Conservation (phyloP, 2,113 vertebrate species). For the Antigone vipio region DNA sequence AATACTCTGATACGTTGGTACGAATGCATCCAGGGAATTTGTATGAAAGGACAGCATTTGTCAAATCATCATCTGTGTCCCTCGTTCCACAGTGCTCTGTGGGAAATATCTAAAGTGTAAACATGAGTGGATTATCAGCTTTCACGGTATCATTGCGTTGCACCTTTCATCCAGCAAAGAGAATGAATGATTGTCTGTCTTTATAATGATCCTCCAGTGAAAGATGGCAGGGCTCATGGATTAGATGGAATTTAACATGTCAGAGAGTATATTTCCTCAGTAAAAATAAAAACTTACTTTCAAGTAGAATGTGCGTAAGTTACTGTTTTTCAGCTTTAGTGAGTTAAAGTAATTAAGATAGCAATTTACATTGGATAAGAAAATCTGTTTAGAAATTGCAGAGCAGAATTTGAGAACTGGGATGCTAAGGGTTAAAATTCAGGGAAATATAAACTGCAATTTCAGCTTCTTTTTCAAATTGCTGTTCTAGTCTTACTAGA, state of each 20-base stretch:
- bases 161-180: conserved; percentile 44
- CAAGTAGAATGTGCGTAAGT: neutral
- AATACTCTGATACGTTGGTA: neutral
- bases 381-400: neutral
- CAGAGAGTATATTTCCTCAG: neutral
- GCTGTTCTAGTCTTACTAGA: neutral
- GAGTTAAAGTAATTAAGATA: neutral
- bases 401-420: neutral
- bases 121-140: conserved; percentile 56
- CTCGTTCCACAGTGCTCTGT: conserved; percentile 3
- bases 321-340: neutral
- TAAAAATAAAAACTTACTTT: neutral
- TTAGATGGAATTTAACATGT: conserved; percentile 23
- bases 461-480: neutral
- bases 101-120: conserved; percentile 44
- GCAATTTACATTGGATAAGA: neutral
- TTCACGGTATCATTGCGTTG: conserved; percentile 30
- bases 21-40: conserved; percentile 19
- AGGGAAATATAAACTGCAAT: neutral
- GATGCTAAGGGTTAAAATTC: neutral
- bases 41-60: conserved; percentile 26
- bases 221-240: neutral
- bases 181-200: conserved; percentile 6
- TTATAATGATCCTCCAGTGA: conserved; percentile 1
- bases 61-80: conserved; percentile 21